A percentile compares a stretch with the other conserved stretches of the same genome.
Evolutionary conservation across 1,140 invertebrate species (phyloP).

Genomic region (Aleiodes sp.): DNA sequence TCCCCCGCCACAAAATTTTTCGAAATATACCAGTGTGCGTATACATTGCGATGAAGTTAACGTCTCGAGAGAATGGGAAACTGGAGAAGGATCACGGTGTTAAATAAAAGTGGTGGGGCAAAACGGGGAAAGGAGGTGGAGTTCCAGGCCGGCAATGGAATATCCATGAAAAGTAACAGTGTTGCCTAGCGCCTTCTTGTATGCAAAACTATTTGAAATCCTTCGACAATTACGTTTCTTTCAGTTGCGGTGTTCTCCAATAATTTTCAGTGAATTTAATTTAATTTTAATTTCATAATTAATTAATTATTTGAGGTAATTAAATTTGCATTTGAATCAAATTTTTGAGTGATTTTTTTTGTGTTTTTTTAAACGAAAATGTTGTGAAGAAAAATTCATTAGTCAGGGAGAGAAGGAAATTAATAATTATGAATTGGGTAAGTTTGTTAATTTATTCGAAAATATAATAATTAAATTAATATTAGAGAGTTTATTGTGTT

Average conservation of each 20-base stretch:
- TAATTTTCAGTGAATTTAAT: neutral
- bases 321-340: no score
- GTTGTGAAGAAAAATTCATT: no score
- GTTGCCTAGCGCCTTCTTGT: slow-evolving; percentile 39
- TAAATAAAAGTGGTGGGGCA: slow-evolving; percentile 44
- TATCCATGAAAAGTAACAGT: slow-evolving; percentile 65
- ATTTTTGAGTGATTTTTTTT: no score
- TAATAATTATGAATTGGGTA: no score
- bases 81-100: slow-evolving; percentile 27
- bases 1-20: slow-evolving; percentile 41
- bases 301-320: no score
- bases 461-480: no score
- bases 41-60: no score
- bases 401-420: no score
- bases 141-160: slow-evolving; percentile 47
- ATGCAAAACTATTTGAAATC: slow-evolving; percentile 41
- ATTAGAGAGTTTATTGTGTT: no score
- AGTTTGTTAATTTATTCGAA: no score
- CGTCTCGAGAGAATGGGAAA: slow-evolving; percentile 38
- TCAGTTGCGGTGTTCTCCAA: slow-evolving; percentile 41
- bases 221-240: slow-evolving; percentile 45
- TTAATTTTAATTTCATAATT: neutral
- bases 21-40: neutral
- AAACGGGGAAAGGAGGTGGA: slow-evolving; percentile 43
- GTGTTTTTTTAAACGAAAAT: no score